phyloP scores from a whole-genome alignment of 2,113 vertebrate genomes.

The Tenebrosternarchus preto region DNA sequence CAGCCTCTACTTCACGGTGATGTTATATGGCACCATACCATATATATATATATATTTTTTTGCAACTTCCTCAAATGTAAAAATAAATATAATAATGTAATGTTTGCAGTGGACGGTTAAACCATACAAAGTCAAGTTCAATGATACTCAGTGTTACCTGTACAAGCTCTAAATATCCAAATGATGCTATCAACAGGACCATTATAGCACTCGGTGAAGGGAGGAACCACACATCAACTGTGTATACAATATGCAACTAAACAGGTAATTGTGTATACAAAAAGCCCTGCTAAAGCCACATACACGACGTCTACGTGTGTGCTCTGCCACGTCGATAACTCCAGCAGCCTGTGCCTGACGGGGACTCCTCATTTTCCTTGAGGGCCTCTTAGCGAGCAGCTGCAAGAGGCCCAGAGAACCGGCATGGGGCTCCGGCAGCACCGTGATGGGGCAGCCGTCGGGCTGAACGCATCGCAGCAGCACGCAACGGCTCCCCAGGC shows the following conservation, averaged over 20 bases:
- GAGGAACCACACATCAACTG: too few species aligned
- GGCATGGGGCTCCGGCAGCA: slow-evolving; percentile 64
- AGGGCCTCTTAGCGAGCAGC: slow-evolving; percentile 64
- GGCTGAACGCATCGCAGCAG: slow-evolving; percentile 66
- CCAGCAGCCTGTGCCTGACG: slow-evolving; percentile 6
- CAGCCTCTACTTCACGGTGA: too few species aligned
- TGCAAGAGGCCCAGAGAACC: slow-evolving; percentile 75
- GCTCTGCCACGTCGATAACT: slow-evolving; percentile 10
- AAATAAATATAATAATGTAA: too few species aligned
- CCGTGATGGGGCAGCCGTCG: slow-evolving; percentile 62
- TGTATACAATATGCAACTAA: too few species aligned
- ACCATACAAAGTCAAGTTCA: neutral
- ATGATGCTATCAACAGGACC: neutral
- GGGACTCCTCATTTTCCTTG: slow-evolving; percentile 38
- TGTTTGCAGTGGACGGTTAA: too few species aligned
- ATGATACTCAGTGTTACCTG: neutral
- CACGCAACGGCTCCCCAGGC: slow-evolving; percentile 71
- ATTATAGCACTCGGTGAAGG: neutral
- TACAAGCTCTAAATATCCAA: neutral
- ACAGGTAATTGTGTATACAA: neutral
- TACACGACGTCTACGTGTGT: neutral
- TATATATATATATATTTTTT: too few species aligned
- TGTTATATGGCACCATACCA: too few species aligned
- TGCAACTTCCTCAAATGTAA: too few species aligned
- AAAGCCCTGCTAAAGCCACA: neutral